phyloP scores from a whole-genome alignment of 2,888 invertebrate species.

The Dysmachus trigonus region DNA sequence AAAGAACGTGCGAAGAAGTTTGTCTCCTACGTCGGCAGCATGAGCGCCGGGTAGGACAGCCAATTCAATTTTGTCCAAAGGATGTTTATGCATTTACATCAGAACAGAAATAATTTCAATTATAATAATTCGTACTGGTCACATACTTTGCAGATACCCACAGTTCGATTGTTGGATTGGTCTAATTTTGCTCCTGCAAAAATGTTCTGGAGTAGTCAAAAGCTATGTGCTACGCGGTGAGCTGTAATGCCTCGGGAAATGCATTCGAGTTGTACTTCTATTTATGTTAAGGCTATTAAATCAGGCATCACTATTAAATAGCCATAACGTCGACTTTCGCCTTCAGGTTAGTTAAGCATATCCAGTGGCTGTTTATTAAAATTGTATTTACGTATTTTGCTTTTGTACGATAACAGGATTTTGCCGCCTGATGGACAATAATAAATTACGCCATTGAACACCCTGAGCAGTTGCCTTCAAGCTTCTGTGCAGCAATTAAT shows the following conservation, averaged over 20 bases:
- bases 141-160: background rate
- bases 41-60: background rate
- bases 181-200: background rate
- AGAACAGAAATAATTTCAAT: conserved; percentile 2
- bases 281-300: background rate
- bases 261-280: background rate
- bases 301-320: background rate
- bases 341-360: background rate
- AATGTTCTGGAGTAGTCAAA: background rate
- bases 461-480: background rate
- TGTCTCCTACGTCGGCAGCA: background rate
- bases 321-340: background rate
- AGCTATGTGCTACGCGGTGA: background rate
- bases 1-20: conserved; percentile 28
- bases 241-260: background rate
- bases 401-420: background rate
- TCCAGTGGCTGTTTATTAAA: background rate
- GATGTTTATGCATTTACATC: background rate
- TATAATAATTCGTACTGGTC: conserved; percentile 3
- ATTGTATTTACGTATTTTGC: background rate
- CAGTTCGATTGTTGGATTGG: background rate
- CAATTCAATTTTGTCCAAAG: conserved; percentile 1
- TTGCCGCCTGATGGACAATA: background rate
- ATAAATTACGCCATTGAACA: background rate
- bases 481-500: background rate